A percentile compares a stretch with the other conserved stretches of the same genome.
Evolutionary conservation across 2,797 vertebrate species (phyloP).

Genomic region (Stomatorhinus walkeri): DNA sequence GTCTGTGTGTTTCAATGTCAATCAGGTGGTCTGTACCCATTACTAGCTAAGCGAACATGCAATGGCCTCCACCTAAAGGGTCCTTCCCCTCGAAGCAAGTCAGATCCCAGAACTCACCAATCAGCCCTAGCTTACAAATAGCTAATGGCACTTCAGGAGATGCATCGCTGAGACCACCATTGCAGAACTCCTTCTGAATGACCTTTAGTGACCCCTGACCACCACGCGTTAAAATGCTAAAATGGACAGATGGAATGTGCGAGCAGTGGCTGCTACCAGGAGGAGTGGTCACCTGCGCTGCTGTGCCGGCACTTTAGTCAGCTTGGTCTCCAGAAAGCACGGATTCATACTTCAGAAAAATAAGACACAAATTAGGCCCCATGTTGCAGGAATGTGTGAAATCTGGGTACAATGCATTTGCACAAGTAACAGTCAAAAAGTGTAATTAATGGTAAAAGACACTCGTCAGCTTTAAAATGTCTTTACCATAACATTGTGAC

Average conservation of each 20-base stretch:
- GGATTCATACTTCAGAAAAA: neutral
- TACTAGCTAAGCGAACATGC: slow-evolving; percentile 51
- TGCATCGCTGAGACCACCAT: neutral
- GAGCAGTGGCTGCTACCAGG: neutral
- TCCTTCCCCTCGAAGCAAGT: neutral
- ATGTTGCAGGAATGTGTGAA: neutral
- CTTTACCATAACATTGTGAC: neutral
- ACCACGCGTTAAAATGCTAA: neutral
- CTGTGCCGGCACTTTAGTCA: neutral
- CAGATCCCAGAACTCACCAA: neutral
- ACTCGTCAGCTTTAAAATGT: neutral
- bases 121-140: neutral
- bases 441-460: neutral
- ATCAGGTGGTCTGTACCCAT: slow-evolving; percentile 52
- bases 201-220: neutral
- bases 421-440: neutral
- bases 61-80: neutral
- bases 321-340: neutral
- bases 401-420: neutral
- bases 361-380: neutral
- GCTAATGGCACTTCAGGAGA: neutral
- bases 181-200: neutral
- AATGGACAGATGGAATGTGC: neutral
- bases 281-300: neutral
- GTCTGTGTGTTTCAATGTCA: slow-evolving; percentile 63